These are phyloP conservation scores for Danaus plexippus DNA, from an alignment of 1,140 invertebrate genomes.

Conservation along the genomic window DNA sequence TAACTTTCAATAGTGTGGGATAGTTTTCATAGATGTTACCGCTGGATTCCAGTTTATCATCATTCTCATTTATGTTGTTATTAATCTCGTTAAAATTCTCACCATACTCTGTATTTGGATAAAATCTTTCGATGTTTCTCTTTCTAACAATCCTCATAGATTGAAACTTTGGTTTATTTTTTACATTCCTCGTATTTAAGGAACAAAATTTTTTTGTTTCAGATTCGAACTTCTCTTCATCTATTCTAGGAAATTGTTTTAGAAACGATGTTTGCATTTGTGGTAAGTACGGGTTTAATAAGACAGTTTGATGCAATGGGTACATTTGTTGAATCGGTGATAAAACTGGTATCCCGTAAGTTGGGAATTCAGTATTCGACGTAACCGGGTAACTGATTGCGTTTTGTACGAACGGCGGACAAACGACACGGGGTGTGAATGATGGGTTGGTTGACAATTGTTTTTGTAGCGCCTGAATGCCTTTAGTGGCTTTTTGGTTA, in stretches of 20 bases:
- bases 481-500: constrained; percentile 52
- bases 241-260: constrained; percentile 63
- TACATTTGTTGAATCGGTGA: constrained; percentile 64
- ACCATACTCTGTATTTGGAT: constrained; percentile 65
- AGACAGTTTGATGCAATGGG: constrained; percentile 57
- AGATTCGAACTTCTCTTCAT: constrained; percentile 43
- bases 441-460: constrained; percentile 66
- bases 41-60: constrained; percentile 34
- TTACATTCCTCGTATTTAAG: constrained; percentile 49
- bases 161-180: constrained; percentile 49
- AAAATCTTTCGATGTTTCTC: constrained; percentile 65
- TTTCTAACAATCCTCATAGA: constrained; percentile 66
- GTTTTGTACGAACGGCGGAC: constrained; percentile 62
- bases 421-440: constrained; percentile 62
- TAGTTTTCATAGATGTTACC: constrained; percentile 60
- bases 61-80: constrained; percentile 53
- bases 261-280: constrained; percentile 54
- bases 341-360: constrained; percentile 47
- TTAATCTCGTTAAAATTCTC: constrained; percentile 66
- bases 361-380: constrained; percentile 35
- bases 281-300: constrained; percentile 56
- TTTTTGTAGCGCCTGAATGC: constrained; percentile 61
- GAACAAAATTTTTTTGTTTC: constrained; percentile 56
- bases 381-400: constrained; percentile 31
- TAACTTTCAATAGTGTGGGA: constrained; percentile 44